These are phyloP conservation scores for Heliconius aoede DNA, from an alignment of 2,888 invertebrate genomes.

Conservation along the genomic window DNA sequence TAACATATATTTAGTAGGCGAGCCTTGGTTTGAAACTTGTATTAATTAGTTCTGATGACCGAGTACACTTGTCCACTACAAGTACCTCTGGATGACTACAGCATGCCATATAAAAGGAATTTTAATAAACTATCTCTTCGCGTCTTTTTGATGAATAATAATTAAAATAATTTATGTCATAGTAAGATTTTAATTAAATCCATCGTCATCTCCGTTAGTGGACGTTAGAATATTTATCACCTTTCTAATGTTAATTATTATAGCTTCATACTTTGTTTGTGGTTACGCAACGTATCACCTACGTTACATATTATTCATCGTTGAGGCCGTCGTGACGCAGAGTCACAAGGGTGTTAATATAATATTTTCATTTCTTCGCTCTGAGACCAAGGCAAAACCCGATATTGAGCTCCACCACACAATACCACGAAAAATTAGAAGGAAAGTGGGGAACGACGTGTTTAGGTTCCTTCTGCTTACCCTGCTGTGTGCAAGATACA, in stretches of 20 bases:
- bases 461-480: no score
- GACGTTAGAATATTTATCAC: conserved; percentile 29
- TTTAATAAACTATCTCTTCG: background rate
- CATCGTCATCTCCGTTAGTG: conserved; percentile 26
- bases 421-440: no score
- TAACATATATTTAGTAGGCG: background rate
- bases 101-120: background rate
- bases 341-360: no score
- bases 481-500: no score
- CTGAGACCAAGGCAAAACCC: no score
- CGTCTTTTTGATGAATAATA: conserved; percentile 20
- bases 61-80: background rate
- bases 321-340: no score
- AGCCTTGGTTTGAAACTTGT: no score
- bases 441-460: no score
- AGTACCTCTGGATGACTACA: background rate
- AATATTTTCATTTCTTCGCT: no score
- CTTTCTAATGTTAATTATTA: conserved; percentile 32
- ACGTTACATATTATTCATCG: no score
- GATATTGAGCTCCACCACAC: no score
- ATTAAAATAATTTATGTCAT: conserved; percentile 37
- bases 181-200: conserved; percentile 37
- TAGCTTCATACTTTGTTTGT: conserved; percentile 1
- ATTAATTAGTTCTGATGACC: background rate
- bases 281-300: background rate